A percentile compares a stretch with the other conserved stretches of the same genome.
phyloP scores from a whole-genome alignment of 2,888 invertebrate genomes.

The Dorcus hopei region DNA sequence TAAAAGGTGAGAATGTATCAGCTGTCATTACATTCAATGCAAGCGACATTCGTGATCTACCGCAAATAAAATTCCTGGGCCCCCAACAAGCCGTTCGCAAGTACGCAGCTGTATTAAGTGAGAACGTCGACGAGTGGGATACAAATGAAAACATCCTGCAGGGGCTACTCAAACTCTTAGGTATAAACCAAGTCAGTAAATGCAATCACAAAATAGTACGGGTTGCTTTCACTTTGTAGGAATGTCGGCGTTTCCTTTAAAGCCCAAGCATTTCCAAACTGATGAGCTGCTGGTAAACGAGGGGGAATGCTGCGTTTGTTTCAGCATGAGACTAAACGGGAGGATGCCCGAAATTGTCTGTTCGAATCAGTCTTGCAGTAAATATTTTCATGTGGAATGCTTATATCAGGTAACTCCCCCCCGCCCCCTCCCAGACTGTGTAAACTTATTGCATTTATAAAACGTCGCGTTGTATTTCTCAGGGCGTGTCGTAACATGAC shows the following conservation, averaged over 20 bases:
- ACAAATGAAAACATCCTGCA: slow-evolving; percentile 33
- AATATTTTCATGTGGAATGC: slow-evolving; percentile 45
- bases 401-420: slow-evolving; percentile 43
- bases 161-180: slow-evolving; percentile 43
- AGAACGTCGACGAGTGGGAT: slow-evolving; percentile 45
- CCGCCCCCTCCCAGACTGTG: no score
- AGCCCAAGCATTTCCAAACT: slow-evolving; percentile 17
- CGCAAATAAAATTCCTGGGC: slow-evolving; percentile 48
- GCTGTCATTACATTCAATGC: slow-evolving; percentile 45
- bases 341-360: slow-evolving; percentile 47
- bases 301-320: slow-evolving; percentile 49
- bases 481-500: no score
- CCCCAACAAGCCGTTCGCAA: slow-evolving; percentile 39
- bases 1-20: slow-evolving; percentile 41
- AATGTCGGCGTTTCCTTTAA: slow-evolving; percentile 37
- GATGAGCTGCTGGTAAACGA: slow-evolving; percentile 27
- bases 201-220: no score
- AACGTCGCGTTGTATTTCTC: no score
- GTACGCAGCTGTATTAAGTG: slow-evolving; percentile 35
- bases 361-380: slow-evolving; percentile 43
- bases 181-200: slow-evolving; percentile 23
- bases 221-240: slow-evolving; percentile 27
- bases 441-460: no score
- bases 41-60: slow-evolving; percentile 36
- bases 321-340: slow-evolving; percentile 40